Evolutionary conservation across 2,113 vertebrate species (phyloP).

Genomic region (Himantopus leucocephalus): DNA sequence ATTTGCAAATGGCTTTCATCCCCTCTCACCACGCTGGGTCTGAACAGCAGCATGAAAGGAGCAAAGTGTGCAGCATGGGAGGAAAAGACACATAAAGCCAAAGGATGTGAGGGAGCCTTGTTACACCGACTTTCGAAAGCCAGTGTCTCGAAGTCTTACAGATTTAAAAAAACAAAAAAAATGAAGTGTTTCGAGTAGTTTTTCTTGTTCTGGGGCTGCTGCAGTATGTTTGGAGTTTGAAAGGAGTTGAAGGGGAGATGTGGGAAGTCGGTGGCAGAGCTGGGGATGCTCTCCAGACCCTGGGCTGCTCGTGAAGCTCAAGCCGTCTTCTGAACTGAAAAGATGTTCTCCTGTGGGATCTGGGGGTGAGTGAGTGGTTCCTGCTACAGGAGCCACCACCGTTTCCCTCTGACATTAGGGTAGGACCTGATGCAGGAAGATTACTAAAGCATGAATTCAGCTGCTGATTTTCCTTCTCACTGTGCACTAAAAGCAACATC

Average conservation of each 20-base stretch:
- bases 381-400: neutral
- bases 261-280: neutral
- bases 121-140: neutral
- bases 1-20: neutral
- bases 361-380: fast-evolving
- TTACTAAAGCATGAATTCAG: neutral
- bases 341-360: neutral
- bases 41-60: neutral
- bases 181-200: neutral
- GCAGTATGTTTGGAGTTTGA: neutral
- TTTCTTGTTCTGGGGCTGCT: neutral
- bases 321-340: neutral
- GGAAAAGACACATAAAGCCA: neutral
- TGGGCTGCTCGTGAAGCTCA: neutral
- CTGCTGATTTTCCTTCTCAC: neutral
- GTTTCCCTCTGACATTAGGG: neutral
- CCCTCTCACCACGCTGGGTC: neutral
- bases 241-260: neutral
- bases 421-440: neutral
- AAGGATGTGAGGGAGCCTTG: neutral
- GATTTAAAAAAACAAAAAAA: neutral
- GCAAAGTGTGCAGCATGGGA: neutral
- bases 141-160: neutral
- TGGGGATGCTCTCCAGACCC: neutral
- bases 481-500: neutral